Evolutionary conservation across 1,140 invertebrate genomes (phyloP).

Genomic region (Drosophila parvula): DNA sequence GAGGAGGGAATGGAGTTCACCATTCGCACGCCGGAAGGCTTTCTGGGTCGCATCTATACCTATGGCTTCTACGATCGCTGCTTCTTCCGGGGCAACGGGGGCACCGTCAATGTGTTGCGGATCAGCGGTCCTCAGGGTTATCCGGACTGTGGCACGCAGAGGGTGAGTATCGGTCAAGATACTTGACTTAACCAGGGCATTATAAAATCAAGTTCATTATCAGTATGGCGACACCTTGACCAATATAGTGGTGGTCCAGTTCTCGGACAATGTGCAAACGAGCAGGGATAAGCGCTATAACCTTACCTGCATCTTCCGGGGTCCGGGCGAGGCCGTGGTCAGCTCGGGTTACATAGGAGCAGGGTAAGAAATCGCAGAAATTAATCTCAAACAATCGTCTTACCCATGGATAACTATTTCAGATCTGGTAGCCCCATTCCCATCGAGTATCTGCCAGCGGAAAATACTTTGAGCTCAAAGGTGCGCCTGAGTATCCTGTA

Average conservation of each 20-base stretch:
- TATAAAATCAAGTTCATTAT: constrained; percentile 5
- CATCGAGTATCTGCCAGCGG: constrained; percentile 95
- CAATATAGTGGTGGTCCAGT: constrained; percentile 97
- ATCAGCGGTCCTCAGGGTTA: constrained; percentile 95
- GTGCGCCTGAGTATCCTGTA: constrained; percentile 94
- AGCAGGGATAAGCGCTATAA: constrained; percentile 96
- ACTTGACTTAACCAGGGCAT: neutral
- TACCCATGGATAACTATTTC: constrained; percentile 60
- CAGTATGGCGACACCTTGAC: constrained; percentile 96
- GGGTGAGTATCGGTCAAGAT: constrained; percentile 84
- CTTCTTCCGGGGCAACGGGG: constrained; percentile 95
- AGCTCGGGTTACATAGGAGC: constrained; percentile 97
- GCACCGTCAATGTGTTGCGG: constrained; percentile 91
- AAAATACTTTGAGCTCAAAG: constrained; percentile 94
- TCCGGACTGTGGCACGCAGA: constrained; percentile 95
- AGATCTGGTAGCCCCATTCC: constrained; percentile 95
- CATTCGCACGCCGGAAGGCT: constrained; percentile 93
- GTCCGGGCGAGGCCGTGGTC: constrained; percentile 95
- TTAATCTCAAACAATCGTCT: neutral
- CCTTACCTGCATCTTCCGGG: constrained; percentile 94
- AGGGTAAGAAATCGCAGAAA: constrained; percentile 86
- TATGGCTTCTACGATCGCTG: constrained; percentile 96
- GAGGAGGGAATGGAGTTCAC: constrained; percentile 98
- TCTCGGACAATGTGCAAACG: constrained; percentile 96
- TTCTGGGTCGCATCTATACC: constrained; percentile 95